Conservation (phyloP, 1,140 invertebrate species). For the Heliconius hermathena region DNA sequence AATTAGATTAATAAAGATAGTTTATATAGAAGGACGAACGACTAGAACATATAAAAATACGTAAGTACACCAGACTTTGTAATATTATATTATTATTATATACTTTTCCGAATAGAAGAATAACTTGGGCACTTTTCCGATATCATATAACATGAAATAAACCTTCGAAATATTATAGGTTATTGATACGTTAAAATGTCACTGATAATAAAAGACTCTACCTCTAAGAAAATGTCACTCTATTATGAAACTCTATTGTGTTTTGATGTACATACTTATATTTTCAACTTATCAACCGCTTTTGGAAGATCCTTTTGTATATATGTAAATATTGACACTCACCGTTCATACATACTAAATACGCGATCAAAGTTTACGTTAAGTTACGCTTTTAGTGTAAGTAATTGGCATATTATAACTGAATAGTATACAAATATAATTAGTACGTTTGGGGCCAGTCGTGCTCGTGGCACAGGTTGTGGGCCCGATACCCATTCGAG, state of each 20-base stretch:
- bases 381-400: neutral
- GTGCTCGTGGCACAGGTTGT: too few species aligned
- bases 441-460: too few species aligned
- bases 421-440: neutral
- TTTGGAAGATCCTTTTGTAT: neutral
- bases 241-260: slow-evolving; percentile 5
- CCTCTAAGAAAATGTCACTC: neutral
- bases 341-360: too few species aligned
- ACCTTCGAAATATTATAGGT: neutral
- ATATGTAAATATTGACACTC: too few species aligned
- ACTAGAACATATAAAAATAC: too few species aligned
- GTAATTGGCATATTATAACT: neutral
- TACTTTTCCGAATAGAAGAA: neutral
- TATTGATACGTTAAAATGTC: slow-evolving; percentile 15
- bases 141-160: neutral
- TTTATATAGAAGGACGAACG: too few species aligned
- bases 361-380: neutral
- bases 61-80: neutral
- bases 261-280: neutral
- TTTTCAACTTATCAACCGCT: neutral
- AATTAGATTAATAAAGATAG: too few species aligned
- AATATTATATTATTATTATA: neutral
- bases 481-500: too few species aligned
- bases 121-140: neutral
- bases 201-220: slow-evolving; percentile 3